phyloP scores from a whole-genome alignment of 2,888 invertebrate species.

The Anthoptus insignis region DNA sequence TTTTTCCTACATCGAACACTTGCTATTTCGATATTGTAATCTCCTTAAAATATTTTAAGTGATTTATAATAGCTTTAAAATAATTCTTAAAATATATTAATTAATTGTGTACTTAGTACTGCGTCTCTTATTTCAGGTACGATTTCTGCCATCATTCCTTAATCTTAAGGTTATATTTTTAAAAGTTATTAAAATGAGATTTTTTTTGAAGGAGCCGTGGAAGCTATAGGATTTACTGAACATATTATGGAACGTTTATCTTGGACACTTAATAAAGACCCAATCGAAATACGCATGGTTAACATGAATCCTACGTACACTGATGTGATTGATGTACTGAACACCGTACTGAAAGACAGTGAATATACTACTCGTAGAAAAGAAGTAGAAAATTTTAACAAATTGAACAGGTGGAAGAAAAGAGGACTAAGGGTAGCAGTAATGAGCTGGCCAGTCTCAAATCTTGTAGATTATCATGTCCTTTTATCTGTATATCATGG shows the following conservation, averaged over 20 bases:
- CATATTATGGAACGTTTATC: conserved; percentile 46
- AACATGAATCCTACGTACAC: conserved; percentile 40
- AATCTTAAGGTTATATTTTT: too few relatives aligned
- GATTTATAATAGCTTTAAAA: too few relatives aligned
- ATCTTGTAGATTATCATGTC: conserved; percentile 38
- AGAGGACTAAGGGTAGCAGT: conserved; percentile 82
- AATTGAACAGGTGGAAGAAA: conserved; percentile 90
- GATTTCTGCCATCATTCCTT: too few relatives aligned
- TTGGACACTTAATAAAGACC: conserved; percentile 43
- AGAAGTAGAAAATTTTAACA: conserved; percentile 85
- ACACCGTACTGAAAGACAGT: conserved; percentile 61
- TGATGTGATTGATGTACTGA: conserved; percentile 53
- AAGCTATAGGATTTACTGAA: conserved; percentile 86
- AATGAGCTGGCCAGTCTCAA: conserved; percentile 44
- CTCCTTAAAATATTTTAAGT: too few relatives aligned
- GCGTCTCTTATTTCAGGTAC: too few relatives aligned
- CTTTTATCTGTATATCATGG: conserved; percentile 75
- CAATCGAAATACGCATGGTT: conserved; percentile 40
- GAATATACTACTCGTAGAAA: conserved; percentile 80
- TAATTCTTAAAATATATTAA: too few relatives aligned
- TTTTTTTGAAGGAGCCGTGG: conserved; percentile 82
- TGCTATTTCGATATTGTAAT: too few relatives aligned
- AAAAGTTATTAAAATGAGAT: conserved; percentile 61
- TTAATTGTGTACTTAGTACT: too few relatives aligned
- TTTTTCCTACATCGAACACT: too few relatives aligned